phyloP scores from a whole-genome alignment of 1,140 invertebrate genomes.

The Drosophila sturtevanti region DNA sequence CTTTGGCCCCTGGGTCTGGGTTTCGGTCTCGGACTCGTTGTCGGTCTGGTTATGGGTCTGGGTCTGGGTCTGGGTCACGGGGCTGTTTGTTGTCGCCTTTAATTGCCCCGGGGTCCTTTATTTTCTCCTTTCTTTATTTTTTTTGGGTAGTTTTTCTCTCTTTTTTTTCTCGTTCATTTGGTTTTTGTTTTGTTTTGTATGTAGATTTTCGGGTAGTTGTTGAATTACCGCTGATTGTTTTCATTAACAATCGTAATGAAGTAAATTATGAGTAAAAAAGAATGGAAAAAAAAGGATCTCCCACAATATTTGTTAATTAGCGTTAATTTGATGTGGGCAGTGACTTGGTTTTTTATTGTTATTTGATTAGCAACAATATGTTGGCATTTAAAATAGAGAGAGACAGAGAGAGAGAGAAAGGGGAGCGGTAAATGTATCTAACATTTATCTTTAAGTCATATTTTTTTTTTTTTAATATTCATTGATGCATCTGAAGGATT shows the following conservation, averaged over 20 bases:
- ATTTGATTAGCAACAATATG: conserved; percentile 48
- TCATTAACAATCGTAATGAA: conserved; percentile 79
- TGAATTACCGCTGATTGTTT: conserved; percentile 78
- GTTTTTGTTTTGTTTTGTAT: conserved; percentile 55
- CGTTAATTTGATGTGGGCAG: conserved; percentile 68
- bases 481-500: too few relatives aligned
- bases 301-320: conserved; percentile 70
- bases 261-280: conserved; percentile 70
- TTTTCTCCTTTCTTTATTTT: conserved; percentile 29
- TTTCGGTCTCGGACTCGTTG: conserved; percentile 39
- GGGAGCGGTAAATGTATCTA: too few relatives aligned
- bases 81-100: conserved; percentile 78
- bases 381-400: not conserved
- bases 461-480: too few relatives aligned
- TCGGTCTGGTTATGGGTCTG: conserved; percentile 31
- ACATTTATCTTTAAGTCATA: not conserved
- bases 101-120: conserved; percentile 52
- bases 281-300: conserved; percentile 32
- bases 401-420: not conserved
- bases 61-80: conserved; percentile 41
- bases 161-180: conserved; percentile 10
- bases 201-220: conserved; percentile 46
- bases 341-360: conserved; percentile 40
- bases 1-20: conserved; percentile 26
- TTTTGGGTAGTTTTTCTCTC: conserved; percentile 64